Evolutionary conservation across 2,888 invertebrate species (phyloP).

Genomic region (Sinopyrophorus schimmeli): DNA sequence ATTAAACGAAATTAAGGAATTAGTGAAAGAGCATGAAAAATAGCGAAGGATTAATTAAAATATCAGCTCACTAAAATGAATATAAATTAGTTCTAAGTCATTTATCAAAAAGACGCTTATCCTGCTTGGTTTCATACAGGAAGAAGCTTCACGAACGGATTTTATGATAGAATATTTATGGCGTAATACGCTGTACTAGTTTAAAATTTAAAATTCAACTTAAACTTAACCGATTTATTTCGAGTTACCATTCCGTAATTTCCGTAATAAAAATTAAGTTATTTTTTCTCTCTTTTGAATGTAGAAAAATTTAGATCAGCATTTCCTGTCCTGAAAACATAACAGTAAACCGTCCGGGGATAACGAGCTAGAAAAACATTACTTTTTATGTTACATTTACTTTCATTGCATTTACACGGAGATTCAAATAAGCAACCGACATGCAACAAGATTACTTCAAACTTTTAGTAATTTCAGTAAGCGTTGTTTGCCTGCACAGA

Average conservation of each 20-base stretch:
- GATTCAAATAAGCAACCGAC: constrained; percentile 18
- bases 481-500: constrained; percentile 15
- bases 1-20: neutral
- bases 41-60: constrained; percentile 8
- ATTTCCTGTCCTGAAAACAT: neutral
- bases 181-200: constrained; percentile 2
- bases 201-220: neutral
- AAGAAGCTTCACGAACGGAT: constrained; percentile 16
- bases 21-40: constrained; percentile 11
- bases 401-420: constrained; percentile 23
- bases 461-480: constrained; percentile 19
- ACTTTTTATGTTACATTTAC: constrained; percentile 34
- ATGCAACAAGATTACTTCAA: constrained; percentile 21
- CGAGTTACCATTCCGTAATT: neutral
- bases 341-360: constrained; percentile 16
- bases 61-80: constrained; percentile 17
- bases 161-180: constrained; percentile 18
- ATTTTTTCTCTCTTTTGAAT: neutral
- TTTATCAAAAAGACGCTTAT: constrained; percentile 24
- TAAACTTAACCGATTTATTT: neutral
- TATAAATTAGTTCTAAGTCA: constrained; percentile 24
- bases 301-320: neutral
- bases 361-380: constrained; percentile 30
- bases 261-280: neutral
- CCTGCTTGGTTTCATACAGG: constrained; percentile 19